Percentiles rank a stretch among this genome's conserved stretches.
phyloP scores from a whole-genome alignment of 2,888 invertebrate species.

The Bombylius discolor region DNA sequence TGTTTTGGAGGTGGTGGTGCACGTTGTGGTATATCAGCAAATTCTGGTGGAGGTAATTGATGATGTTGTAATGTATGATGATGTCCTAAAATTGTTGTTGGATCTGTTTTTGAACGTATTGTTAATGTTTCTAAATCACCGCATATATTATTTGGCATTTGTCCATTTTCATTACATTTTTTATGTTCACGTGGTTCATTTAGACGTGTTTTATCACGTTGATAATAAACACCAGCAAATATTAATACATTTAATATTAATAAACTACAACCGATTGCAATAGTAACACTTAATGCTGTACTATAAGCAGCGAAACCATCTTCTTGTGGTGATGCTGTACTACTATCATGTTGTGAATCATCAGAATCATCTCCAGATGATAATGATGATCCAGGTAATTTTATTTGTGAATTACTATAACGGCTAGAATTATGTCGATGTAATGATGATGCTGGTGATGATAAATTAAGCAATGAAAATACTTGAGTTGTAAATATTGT shows the following conservation, averaged over 20 bases:
- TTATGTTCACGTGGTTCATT: constrained; percentile 43
- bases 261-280: constrained; percentile 87
- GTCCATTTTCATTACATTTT: constrained; percentile 69
- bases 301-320: constrained; percentile 84
- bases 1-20: constrained; percentile 65
- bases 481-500: constrained; percentile 36
- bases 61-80: constrained; percentile 65
- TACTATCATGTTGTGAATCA: constrained; percentile 18
- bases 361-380: constrained; percentile 26
- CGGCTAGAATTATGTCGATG: constrained; percentile 22
- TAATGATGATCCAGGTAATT: constrained; percentile 20
- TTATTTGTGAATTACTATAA: constrained; percentile 23
- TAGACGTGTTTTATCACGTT: constrained; percentile 70
- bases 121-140: constrained; percentile 59
- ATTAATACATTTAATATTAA: constrained; percentile 84
- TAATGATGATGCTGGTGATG: constrained; percentile 32
- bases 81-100: constrained; percentile 58
- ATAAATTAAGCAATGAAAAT: constrained; percentile 34
- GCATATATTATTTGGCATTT: constrained; percentile 79
- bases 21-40: constrained; percentile 65
- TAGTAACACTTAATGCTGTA: constrained; percentile 81
- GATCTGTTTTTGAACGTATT: constrained; percentile 48
- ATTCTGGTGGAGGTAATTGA: constrained; percentile 74
- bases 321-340: constrained; percentile 51
- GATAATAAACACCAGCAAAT: constrained; percentile 90